Evolutionary conservation across 2,113 vertebrate species (phyloP), one percentile per base, ranked within the genome.

Genomic region (Grus americana): DNA sequence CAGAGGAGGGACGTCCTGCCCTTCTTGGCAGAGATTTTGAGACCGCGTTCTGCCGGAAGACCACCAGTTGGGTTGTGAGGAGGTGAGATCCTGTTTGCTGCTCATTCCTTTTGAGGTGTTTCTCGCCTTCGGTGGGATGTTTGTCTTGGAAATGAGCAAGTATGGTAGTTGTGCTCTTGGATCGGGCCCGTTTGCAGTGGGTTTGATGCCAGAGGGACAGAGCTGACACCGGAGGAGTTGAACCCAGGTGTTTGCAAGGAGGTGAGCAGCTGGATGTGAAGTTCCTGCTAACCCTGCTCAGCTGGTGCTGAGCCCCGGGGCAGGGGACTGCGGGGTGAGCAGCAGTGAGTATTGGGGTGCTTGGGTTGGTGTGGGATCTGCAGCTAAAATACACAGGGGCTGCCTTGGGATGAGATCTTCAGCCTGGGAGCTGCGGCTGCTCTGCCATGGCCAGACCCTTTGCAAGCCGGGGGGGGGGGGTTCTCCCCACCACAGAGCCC

Each of bases 121-220:
- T n/a, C 20, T 5, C 2, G 1, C 6, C 30, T 50, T 50, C 15
- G 19, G 65, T 4, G 32, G 38, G 32, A 13, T 32, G 36, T 49
- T 84, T 52, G 8, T 79, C 9, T 50, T 52, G 49, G 7, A 63
- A 34, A 59, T 2, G 12, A 76, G 44, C 12, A 23, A 40, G 5
- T 20, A 20, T 40, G 71, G 90, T 9, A 46, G 6, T 22, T 57
- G n/a, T 86, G 29, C 34, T 85, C 32, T 68, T 44, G 44, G 11
- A 32, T 32, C 1, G 1, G 12, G 12, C 20, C 5, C 0, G 4
- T 58, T 74, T 0, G 2, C 10, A 2, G 44, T 16, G 62, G 14
- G 6, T 44, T 82, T 66, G n/a, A 13, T 76, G 19, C 40, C 7
- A 23, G 75, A 15, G 44, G 36, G 26, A 24, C 13, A 29, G 66